Base-by-base conservation (phyloP, 2,888 invertebrate species). In the Barypeithes pellucidus region DNA sequence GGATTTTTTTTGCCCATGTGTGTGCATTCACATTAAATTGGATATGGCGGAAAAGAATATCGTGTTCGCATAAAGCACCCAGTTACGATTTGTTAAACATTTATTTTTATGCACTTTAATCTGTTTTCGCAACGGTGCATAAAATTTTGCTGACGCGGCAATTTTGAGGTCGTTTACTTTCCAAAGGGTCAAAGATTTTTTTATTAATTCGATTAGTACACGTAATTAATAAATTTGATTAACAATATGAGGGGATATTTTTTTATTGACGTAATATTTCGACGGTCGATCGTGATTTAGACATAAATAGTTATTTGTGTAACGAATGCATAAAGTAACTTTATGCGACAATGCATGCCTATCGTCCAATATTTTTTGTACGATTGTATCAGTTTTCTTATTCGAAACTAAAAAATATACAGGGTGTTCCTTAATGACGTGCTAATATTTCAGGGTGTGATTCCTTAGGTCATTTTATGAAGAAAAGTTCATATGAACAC, bases 131-230 rank as follows among this genome's bases (percentile, higher is more conserved):
- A 39, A 18, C 29, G 22, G 24, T 39, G 68, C 68, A 62, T 61
- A 61, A 61, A 61, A 69, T 69, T 69, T 33, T 59, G 60, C 67
- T 60, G 67, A 67, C 33, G 7, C 11, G 39, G n/a, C 45, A 3
- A 29, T 2, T 39, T 22, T 12, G 20, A 39, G 68, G 47, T 69
- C 68, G 29, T 69, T 69, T 69, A 12, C 68, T 69, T 5, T 52
- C 52, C 9, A 18, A 39, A 62, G 52, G 68, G 68, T 69, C 68
- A 69, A 22, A 39, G 43, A 60, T 20, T 57, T 67, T 18, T 57
- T 16, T 41, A 61, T 61, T 61, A 43, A 43, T 61, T 60, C 24
- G 18, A 60, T 24, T 11, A 41, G 24, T 22, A 14, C 4, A 20
- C n/a, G 43, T 24, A 41, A 60, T 60, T 61, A 24, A 29, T n/a